Percentiles rank a stretch among this genome's conserved stretches.
phyloP scores from a whole-genome alignment of 2,888 invertebrate genomes.

The Hetaerina titia region DNA sequence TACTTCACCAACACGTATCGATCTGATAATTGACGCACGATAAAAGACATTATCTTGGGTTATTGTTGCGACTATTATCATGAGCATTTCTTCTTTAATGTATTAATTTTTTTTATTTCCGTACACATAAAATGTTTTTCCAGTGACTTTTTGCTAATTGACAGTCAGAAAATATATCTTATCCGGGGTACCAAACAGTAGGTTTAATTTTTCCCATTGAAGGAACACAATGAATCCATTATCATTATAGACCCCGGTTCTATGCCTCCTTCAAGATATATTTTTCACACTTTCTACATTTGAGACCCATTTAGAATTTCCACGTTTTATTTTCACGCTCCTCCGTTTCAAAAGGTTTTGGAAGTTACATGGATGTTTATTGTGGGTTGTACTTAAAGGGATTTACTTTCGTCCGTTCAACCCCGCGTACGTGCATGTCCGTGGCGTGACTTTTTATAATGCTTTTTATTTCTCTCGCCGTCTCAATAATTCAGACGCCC shows the following conservation, averaged over 20 bases:
- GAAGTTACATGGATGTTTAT: slow-evolving; percentile 5
- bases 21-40: too few species aligned
- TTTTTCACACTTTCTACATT: not conserved
- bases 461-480: slow-evolving; percentile 4
- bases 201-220: not conserved
- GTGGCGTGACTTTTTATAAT: not conserved
- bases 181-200: not conserved
- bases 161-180: too few species aligned
- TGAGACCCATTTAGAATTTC: not conserved
- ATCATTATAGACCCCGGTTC: not conserved
- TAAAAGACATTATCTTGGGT: too few species aligned
- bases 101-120: too few species aligned
- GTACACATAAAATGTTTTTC: too few species aligned
- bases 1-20: too few species aligned
- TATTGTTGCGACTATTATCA: too few species aligned
- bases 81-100: too few species aligned
- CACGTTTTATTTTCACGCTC: not conserved
- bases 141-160: too few species aligned
- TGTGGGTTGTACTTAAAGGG: not conserved
- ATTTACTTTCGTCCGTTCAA: not conserved
- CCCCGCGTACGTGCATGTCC: not conserved
- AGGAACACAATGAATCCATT: not conserved
- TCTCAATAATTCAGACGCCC: not conserved
- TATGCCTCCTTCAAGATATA: not conserved
- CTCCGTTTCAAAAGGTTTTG: not conserved